Base-by-base conservation (phyloP, 2,888 invertebrate species). In the Synanthedon myopaeformis region DNA sequence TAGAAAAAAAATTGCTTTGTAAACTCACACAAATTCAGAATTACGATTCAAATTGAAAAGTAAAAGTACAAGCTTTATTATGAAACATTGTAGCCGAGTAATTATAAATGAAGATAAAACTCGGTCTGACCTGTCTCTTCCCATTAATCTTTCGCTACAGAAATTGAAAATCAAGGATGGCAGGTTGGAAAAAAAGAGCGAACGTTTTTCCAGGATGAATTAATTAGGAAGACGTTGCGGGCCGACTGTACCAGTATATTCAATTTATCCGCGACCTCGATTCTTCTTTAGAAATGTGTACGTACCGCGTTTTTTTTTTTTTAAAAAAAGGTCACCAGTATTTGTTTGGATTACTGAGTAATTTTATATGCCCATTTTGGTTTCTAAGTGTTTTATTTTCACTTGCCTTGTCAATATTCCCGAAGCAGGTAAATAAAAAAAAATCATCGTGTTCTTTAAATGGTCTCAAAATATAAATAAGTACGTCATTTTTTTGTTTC, bases 91-190 rank as follows among this genome's bases (percentile, higher is more conserved):
- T 61, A 59, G 53, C 55, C 23, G 58, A 69, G 61, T 75, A 67
- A 70, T 74, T 72, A 72, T 67, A 61, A 72, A 65, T 66, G 66
- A 67, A 67, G 66, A 63, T 74, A 74, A 69, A 71, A 66, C 64
- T 69, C 60, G 54, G 62, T 57, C 56, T 62, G 64, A 67, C 66
- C 64, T 74, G 76, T 73, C 70, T 65, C 61, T 66, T 48, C 58
- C 65, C 72, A 80, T 79, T 78, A 78, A 79, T 80, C 76, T 76
- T 75, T 70, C 59, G 66, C 65, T 64, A 65, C 65, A 70, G 72
- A 76, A 79, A 77, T 79, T 75, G 74, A 78, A 78, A 79, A 77
- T 77, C 77, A 73, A 67, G 70, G 69, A 68, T 71, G 70, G 68
- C 70, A 72, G 70, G 65, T 67, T 61, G 64, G 64, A 72, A 69